Percentiles rank a stretch among this genome's conserved stretches.
These are phyloP conservation scores for Solea solea DNA, from an alignment of 2,113 vertebrate genomes.

Conservation along the genomic window DNA sequence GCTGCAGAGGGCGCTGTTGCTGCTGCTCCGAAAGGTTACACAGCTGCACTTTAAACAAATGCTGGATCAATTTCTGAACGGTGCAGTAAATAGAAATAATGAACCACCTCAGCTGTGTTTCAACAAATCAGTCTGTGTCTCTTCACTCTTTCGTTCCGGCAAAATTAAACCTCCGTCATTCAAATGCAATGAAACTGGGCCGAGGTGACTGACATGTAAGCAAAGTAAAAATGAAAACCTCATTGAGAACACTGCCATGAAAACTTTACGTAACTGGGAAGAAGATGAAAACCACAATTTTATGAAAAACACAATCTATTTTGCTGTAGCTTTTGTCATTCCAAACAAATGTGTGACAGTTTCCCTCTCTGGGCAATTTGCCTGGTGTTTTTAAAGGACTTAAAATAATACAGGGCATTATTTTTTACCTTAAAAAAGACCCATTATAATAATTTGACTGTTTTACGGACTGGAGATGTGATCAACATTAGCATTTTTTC, in stretches of 20 bases:
- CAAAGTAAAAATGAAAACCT: conserved; percentile 36
- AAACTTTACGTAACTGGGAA: conserved; percentile 51
- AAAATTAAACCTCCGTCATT: conserved; percentile 40
- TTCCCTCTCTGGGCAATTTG: conserved; percentile 30
- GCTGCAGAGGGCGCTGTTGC: background rate
- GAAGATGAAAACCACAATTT: conserved; percentile 45
- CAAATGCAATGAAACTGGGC: conserved; percentile 58
- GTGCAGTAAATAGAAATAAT: conserved; percentile 39
- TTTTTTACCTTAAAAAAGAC: no score
- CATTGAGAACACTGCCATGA: conserved; percentile 36
- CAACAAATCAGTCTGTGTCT: conserved; percentile 33
- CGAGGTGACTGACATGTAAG: conserved; percentile 61
- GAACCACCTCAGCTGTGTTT: conserved; percentile 28
- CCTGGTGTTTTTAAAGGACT: conserved; percentile 6
- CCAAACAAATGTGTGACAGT: conserved; percentile 27
- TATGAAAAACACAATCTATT: no score
- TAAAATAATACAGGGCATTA: background rate
- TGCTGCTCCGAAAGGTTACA: background rate
- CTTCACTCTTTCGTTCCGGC: conserved; percentile 36
- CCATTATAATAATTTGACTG: no score
- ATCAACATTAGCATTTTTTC: no score
- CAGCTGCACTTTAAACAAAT: background rate
- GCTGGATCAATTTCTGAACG: conserved; percentile 20
- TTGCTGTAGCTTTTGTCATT: conserved; percentile 46
- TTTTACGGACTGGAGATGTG: no score